A percentile compares a stretch with the other conserved stretches of the same genome.
These are phyloP conservation scores for Cyclopterus lumpus DNA, from an alignment of 2,797 vertebrate species.

Conservation along the genomic window DNA sequence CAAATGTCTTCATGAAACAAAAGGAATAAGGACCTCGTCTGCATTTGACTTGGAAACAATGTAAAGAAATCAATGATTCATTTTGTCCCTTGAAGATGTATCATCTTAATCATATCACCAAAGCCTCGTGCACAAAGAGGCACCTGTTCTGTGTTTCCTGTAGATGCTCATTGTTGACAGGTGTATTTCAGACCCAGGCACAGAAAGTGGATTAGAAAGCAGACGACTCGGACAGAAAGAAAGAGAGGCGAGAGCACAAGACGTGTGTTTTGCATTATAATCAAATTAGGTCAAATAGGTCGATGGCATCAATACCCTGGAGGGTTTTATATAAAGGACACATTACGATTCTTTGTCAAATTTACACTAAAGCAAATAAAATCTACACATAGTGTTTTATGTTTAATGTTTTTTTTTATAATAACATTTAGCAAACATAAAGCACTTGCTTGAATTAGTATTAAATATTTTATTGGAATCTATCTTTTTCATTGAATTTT, in stretches of 20 bases:
- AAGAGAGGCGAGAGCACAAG: not conserved
- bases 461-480: no score
- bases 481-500: no score
- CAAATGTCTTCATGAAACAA: constrained; percentile 17
- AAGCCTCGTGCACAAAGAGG: constrained; percentile 14
- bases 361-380: not conserved
- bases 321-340: not conserved
- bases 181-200: not conserved
- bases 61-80: not conserved
- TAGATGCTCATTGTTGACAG: constrained; percentile 20
- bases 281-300: not conserved
- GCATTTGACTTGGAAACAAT: not conserved
- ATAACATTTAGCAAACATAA: not conserved
- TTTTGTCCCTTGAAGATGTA: constrained; percentile 4
- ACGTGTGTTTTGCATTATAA: constrained; percentile 3
- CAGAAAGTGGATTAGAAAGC: constrained; percentile 17
- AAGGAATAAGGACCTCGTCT: not conserved
- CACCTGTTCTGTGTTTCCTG: constrained; percentile 5
- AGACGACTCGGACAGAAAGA: not conserved
- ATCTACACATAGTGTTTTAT: not conserved
- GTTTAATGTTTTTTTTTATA: not conserved
- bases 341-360: not conserved
- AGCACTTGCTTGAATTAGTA: not conserved
- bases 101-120: constrained; percentile 15
- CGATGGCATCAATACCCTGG: not conserved